Evolutionary conservation across 2,797 vertebrate genomes (phyloP).

Genomic region (Onychomys leucogaster): DNA sequence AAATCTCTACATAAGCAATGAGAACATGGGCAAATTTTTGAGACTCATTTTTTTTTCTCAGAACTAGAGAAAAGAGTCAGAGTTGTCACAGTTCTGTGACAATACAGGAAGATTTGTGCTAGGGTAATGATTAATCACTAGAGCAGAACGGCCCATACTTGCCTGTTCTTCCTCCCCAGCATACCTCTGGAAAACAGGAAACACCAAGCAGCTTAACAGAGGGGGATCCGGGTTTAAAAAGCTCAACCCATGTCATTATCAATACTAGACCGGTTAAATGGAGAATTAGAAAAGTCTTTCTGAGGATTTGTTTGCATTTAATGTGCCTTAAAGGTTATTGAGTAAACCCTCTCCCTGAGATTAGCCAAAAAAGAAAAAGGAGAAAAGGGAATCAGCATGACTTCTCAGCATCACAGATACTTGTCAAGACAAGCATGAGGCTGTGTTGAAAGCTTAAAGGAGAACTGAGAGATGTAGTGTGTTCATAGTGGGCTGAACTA

Average conservation of each 20-base stretch:
- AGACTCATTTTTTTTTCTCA: conserved; percentile 14
- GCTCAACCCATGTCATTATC: neutral
- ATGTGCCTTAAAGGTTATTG: neutral
- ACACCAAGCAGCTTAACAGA: neutral
- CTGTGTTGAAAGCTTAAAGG: neutral
- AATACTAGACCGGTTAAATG: neutral
- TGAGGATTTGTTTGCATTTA: conserved; percentile 14
- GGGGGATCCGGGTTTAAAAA: neutral
- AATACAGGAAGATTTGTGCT: neutral
- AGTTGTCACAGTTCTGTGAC: neutral
- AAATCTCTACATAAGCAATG: conserved; percentile 14
- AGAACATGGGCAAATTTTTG: neutral
- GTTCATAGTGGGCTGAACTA: neutral
- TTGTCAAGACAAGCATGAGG: neutral
- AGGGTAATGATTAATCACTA: neutral
- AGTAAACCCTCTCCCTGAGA: neutral
- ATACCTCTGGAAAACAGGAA: neutral
- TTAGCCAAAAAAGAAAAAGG: neutral
- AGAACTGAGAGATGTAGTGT: neutral
- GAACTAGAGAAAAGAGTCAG: neutral
- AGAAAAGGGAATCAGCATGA: neutral
- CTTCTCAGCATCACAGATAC: neutral
- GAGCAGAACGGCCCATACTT: neutral
- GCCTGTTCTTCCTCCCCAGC: neutral
- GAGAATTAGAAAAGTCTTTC: conserved; percentile 6